Percentiles rank a stretch among this genome's conserved stretches.
Conservation (phyloP, 2,113 vertebrate genomes). For the Engraulis encrasicolus region DNA sequence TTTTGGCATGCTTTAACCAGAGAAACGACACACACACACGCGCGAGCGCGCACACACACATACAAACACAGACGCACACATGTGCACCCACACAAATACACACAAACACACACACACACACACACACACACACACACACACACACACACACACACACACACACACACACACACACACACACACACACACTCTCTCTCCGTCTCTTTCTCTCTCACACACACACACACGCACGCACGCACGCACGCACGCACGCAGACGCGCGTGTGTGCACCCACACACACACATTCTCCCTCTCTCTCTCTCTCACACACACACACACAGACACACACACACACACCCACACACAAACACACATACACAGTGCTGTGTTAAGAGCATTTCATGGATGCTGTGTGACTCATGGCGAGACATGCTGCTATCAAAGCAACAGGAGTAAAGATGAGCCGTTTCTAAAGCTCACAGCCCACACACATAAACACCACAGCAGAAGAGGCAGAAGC, state of each 20-base stretch:
- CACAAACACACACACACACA: conserved; percentile 60
- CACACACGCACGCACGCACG: conserved; percentile 62
- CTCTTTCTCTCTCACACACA: too few relatives aligned
- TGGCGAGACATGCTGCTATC: not conserved
- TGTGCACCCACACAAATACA: too few relatives aligned
- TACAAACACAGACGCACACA: conserved; percentile 52
- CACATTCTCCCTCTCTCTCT: too few relatives aligned
- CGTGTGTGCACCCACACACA: too few relatives aligned
- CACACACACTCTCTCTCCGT: too few relatives aligned
- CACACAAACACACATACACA: conserved; percentile 60
- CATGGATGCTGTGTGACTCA: conserved; percentile 70
- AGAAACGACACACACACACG: too few relatives aligned
- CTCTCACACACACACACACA: too few relatives aligned
- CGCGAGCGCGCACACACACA: conserved; percentile 64
- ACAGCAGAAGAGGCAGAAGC: too few relatives aligned
- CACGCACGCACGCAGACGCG: too few relatives aligned
- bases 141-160: conserved; percentile 59
- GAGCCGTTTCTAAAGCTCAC: not conserved
- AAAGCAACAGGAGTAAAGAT: not conserved
- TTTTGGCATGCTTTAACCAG: conserved; percentile 51
- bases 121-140: conserved; percentile 63
- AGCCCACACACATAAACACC: not conserved
- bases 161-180: conserved; percentile 58
- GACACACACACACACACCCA: conserved; percentile 62
- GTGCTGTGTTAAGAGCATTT: conserved; percentile 66